Conservation (phyloP, 2,113 vertebrate species). For the Megatriorchis doriae region DNA sequence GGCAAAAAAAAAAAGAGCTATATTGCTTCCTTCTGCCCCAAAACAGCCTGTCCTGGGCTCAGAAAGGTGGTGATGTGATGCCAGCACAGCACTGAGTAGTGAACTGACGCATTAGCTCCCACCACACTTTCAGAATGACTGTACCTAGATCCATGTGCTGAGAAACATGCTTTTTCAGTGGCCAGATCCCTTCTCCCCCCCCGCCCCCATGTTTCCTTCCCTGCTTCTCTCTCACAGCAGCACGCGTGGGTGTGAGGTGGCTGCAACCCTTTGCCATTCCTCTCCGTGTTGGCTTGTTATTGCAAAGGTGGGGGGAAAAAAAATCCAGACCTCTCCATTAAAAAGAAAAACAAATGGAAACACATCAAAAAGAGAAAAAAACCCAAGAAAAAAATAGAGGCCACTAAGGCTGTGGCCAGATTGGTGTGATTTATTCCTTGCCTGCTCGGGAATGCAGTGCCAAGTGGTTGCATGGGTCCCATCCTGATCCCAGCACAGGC, state of each 20-base stretch:
- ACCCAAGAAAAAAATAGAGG: neutral
- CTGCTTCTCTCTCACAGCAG: rapidly evolving
- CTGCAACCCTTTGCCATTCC: rapidly evolving
- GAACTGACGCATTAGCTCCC: rapidly evolving
- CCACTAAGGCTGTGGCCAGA: too few relatives aligned
- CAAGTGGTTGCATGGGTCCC: neutral
- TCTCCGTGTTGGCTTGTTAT: rapidly evolving
- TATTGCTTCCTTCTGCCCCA: neutral
- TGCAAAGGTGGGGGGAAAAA: neutral
- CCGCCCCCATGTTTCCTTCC: neutral
- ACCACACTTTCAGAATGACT: neutral
- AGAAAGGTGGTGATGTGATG: rapidly evolving
- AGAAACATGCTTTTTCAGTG: rapidly evolving
- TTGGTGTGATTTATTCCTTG: neutral
- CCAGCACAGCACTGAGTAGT: neutral
- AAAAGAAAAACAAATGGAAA: neutral
- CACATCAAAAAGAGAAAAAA: neutral
- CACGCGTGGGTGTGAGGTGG: rapidly evolving
- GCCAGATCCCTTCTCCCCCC: neutral
- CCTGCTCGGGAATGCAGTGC: neutral
- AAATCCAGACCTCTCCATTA: too few relatives aligned
- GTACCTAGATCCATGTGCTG: neutral
- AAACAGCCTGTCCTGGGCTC: neutral
- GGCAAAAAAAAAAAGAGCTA: neutral
- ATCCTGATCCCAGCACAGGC: neutral